phyloP scores from a whole-genome alignment of 2,797 vertebrate species.

The Acrocephalus scirpaceus region DNA sequence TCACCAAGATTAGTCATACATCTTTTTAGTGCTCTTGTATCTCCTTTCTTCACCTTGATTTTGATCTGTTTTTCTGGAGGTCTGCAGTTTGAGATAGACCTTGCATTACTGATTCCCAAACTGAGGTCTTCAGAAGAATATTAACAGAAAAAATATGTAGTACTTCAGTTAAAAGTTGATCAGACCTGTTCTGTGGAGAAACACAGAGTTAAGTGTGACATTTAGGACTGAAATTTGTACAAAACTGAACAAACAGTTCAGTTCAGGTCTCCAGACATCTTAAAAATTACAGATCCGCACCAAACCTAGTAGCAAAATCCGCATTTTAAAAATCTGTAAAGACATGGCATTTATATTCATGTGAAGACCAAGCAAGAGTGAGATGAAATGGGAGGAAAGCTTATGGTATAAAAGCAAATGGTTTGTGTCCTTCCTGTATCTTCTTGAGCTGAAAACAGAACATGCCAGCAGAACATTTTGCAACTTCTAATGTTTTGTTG shows the following conservation, averaged over 20 bases:
- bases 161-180: neutral
- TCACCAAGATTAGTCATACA: neutral
- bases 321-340: neutral
- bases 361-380: neutral
- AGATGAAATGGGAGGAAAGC: neutral
- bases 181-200: neutral
- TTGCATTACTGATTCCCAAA: neutral
- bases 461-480: neutral
- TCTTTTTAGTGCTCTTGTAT: neutral
- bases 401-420: neutral
- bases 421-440: neutral
- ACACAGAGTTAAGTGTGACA: neutral
- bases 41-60: neutral
- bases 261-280: neutral
- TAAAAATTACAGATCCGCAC: neutral
- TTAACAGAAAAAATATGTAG: neutral
- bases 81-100: neutral
- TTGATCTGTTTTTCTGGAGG: neutral
- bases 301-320: neutral
- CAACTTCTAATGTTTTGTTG: neutral
- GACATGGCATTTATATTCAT: fast-evolving
- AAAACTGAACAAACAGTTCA: neutral
- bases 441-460: neutral
- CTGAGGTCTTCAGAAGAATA: neutral
- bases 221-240: neutral